A percentile compares a stretch with the other conserved stretches of the same genome.
phyloP scores from a whole-genome alignment of 1,140 invertebrate genomes.

The Bombus consobrinus region DNA sequence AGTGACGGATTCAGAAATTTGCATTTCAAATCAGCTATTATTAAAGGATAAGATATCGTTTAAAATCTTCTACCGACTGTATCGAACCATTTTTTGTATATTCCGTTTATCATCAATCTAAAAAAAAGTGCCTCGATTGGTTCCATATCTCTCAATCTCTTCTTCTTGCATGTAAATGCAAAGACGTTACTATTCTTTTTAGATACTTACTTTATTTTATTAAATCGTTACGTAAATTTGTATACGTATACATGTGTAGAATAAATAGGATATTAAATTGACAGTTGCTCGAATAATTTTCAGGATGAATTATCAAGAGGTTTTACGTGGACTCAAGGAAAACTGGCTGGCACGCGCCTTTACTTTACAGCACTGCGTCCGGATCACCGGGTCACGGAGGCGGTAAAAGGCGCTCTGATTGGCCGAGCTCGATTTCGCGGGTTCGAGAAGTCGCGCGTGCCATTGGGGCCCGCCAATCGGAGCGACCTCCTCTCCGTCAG shows the following conservation, averaged over 20 bases:
- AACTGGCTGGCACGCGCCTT: not conserved
- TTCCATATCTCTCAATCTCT: no score
- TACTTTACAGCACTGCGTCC: slow-evolving; percentile 48
- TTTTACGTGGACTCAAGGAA: not conserved
- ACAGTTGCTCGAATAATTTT: not conserved
- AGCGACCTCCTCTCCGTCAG: slow-evolving; percentile 49
- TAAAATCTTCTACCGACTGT: not conserved
- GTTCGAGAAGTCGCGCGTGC: slow-evolving; percentile 59
- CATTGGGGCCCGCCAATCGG: slow-evolving; percentile 57
- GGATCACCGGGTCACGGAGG: slow-evolving; percentile 42
- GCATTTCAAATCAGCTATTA: slow-evolving; percentile 43
- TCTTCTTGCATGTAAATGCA: not conserved
- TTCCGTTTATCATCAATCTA: no score
- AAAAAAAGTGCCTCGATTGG: not conserved
- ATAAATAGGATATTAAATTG: no score
- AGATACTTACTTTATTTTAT: not conserved
- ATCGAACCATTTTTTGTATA: not conserved
- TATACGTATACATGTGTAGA: not conserved
- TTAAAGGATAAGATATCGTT: not conserved
- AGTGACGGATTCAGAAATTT: slow-evolving; percentile 61
- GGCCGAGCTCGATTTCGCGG: slow-evolving; percentile 60
- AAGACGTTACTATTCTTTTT: no score
- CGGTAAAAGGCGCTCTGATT: slow-evolving; percentile 47
- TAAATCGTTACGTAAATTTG: not conserved
- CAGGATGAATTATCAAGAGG: not conserved